These are phyloP conservation scores for Teinopalpus imperialis DNA, from an alignment of 2,888 invertebrate species.

Conservation along the genomic window DNA sequence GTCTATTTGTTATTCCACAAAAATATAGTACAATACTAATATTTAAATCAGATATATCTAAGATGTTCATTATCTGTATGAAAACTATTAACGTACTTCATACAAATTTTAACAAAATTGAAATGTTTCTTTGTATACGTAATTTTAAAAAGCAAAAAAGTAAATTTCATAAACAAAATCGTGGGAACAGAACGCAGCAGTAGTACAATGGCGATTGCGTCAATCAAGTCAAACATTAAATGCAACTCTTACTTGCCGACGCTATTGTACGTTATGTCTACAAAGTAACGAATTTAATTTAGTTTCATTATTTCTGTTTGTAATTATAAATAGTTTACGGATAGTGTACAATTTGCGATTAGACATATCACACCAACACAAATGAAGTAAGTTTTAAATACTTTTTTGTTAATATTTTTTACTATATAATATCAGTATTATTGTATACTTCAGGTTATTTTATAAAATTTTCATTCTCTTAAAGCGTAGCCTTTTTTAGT, in stretches of 20 bases:
- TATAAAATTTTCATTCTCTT: no score
- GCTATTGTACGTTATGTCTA: slow-evolving; percentile 6
- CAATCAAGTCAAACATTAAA: slow-evolving; percentile 24
- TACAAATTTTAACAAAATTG: no score
- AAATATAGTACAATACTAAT: no score
- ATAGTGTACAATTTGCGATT: slow-evolving; percentile 3
- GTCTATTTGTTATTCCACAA: no score
- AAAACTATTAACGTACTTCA: no score
- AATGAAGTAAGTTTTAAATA: slow-evolving; percentile 34
- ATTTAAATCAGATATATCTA: no score
- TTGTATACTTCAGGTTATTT: no score
- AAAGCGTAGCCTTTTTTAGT: no score
- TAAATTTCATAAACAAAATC: slow-evolving; percentile 11
- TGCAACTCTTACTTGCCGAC: slow-evolving; percentile 4
- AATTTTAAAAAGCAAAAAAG: slow-evolving; percentile 2
- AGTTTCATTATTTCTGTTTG: neutral
- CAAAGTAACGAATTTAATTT: slow-evolving; percentile 4
- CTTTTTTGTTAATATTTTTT: no score
- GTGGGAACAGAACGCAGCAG: slow-evolving; percentile 23
- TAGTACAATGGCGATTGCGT: slow-evolving; percentile 24
- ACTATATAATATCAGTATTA: no score
- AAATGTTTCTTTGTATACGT: no score
- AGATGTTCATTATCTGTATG: no score
- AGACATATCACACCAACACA: slow-evolving; percentile 17
- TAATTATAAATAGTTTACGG: slow-evolving; percentile 9